Conservation (phyloP, 2,888 invertebrate genomes). For the Drosophila phalerata region DNA sequence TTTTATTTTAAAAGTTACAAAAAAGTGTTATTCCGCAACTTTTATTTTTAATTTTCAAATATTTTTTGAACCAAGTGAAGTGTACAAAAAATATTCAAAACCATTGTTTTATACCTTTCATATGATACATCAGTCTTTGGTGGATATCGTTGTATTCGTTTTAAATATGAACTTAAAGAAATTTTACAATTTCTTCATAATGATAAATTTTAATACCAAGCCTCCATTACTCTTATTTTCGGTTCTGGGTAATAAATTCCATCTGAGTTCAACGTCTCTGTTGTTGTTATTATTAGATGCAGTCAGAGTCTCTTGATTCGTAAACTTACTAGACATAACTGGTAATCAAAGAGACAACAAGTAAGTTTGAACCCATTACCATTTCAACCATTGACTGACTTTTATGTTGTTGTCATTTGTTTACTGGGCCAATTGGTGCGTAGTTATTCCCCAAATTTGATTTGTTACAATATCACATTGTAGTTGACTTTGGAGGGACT, state of each 20-base stretch:
- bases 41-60: neutral
- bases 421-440: constrained; percentile 63
- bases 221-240: neutral
- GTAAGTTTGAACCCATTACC: constrained; percentile 19
- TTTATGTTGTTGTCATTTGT: constrained; percentile 32
- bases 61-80: too few relatives aligned
- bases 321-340: constrained; percentile 7
- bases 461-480: constrained; percentile 65
- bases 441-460: constrained; percentile 44
- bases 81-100: too few relatives aligned
- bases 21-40: neutral
- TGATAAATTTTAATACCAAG: neutral
- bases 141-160: too few relatives aligned
- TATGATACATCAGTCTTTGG: too few relatives aligned
- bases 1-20: neutral
- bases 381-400: constrained; percentile 42
- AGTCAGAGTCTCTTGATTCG: neutral
- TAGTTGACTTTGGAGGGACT: constrained; percentile 57
- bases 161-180: too few relatives aligned
- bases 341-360: constrained; percentile 15
- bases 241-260: neutral
- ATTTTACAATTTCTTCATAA: neutral
- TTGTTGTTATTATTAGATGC: neutral
- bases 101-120: too few relatives aligned
- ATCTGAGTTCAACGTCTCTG: neutral